Evolutionary conservation across 2,797 vertebrate genomes (phyloP).

Genomic region (Acrossocheilus wenchowensis): DNA sequence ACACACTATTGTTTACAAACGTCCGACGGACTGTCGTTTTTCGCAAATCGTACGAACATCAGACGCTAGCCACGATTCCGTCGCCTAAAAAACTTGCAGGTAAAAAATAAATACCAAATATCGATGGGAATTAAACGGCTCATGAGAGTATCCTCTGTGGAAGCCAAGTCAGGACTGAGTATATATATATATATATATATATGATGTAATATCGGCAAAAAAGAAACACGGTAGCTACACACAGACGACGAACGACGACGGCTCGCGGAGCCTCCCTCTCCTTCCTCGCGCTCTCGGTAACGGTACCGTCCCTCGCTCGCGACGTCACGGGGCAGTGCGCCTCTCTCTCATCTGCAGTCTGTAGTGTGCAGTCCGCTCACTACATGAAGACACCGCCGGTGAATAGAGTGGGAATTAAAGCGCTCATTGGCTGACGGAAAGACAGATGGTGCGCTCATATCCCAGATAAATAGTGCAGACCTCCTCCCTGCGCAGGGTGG

Average conservation of each 20-base stretch:
- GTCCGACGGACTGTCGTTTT: slow-evolving; percentile 1
- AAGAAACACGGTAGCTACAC: slow-evolving; percentile 46
- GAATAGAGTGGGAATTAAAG: slow-evolving; percentile 59
- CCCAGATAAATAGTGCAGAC: slow-evolving; percentile 68
- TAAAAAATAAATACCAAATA: slow-evolving; percentile 58
- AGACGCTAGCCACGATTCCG: slow-evolving; percentile 60
- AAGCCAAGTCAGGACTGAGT: background rate
- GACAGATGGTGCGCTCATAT: slow-evolving; percentile 64
- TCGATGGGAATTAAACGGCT: slow-evolving; percentile 50
- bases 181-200: slow-evolving; percentile 6
- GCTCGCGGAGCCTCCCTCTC: slow-evolving; percentile 53
- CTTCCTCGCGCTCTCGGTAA: slow-evolving; percentile 37
- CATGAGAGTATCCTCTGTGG: slow-evolving; percentile 52
- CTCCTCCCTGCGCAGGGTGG: slow-evolving; percentile 51
- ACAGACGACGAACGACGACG: slow-evolving; percentile 54
- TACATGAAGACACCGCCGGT: slow-evolving; percentile 53
- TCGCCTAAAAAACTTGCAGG: slow-evolving; percentile 56
- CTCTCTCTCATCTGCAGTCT: slow-evolving; percentile 61
- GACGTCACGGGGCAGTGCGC: slow-evolving; percentile 57
- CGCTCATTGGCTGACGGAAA: slow-evolving; percentile 66
- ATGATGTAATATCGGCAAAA: slow-evolving; percentile 46
- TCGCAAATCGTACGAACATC: slow-evolving; percentile 57
- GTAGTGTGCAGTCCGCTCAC: slow-evolving; percentile 52
- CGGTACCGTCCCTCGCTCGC: slow-evolving; percentile 39
- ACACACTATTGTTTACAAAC: slow-evolving; percentile 44